Percentiles rank a stretch among this genome's conserved stretches.
Evolutionary conservation across 1,140 invertebrate genomes (phyloP).

Genomic region (Piezodorus guildinii): DNA sequence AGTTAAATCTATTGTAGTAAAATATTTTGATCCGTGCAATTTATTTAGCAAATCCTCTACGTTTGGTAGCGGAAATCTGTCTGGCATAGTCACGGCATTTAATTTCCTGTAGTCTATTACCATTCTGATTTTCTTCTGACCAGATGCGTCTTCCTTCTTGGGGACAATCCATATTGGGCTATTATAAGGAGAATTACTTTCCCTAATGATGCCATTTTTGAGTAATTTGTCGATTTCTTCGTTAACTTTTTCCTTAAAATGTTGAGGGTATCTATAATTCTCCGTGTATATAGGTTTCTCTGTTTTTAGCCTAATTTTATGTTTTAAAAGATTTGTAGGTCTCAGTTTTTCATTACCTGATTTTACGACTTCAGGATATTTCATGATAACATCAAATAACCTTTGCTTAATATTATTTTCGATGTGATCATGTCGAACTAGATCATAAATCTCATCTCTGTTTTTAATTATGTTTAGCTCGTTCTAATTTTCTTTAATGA

Average conservation of each 20-base stretch:
- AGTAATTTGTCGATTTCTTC: not conserved
- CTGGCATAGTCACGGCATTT: constrained; percentile 22
- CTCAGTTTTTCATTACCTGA: too few relatives aligned
- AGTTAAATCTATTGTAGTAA: constrained; percentile 25
- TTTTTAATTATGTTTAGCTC: too few relatives aligned
- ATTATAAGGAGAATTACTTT: constrained; percentile 22
- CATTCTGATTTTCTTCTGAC: constrained; percentile 26
- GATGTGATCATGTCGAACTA: too few relatives aligned
- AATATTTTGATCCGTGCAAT: constrained; percentile 21
- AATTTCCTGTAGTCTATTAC: constrained; percentile 29
- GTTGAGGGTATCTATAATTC: not conserved
- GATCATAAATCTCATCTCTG: too few relatives aligned
- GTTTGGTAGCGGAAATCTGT: constrained; percentile 24
- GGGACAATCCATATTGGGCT: constrained; percentile 24
- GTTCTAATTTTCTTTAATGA: too few relatives aligned
- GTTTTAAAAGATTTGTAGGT: too few relatives aligned
- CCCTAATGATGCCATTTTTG: not conserved
- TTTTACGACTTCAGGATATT: too few relatives aligned
- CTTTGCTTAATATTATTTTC: too few relatives aligned
- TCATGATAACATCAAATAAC: too few relatives aligned
- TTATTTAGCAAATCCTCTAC: constrained; percentile 12
- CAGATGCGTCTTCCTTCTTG: constrained; percentile 26
- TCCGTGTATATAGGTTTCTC: too few relatives aligned
- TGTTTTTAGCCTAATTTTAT: too few relatives aligned
- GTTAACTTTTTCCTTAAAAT: not conserved